Conservation (phyloP, 1,140 invertebrate species). For the Vanessa tameamea region DNA sequence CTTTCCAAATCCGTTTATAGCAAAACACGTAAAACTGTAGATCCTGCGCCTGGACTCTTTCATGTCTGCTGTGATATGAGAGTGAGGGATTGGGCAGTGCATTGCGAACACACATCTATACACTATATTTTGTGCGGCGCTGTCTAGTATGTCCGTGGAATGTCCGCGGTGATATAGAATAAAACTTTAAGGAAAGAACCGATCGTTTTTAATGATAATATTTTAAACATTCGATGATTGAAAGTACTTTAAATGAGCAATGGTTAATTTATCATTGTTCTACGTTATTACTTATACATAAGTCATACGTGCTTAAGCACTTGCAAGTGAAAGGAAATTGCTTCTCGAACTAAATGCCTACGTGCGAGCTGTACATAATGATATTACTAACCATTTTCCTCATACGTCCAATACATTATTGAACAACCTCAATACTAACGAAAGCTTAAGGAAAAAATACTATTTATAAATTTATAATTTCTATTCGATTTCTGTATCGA, state of each 20-base stretch:
- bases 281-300: background rate
- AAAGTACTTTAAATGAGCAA: background rate
- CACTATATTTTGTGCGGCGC: no score
- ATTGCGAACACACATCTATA: no score
- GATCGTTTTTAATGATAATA: background rate
- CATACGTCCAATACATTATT: background rate
- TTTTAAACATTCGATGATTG: background rate
- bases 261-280: background rate
- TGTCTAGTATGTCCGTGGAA: no score
- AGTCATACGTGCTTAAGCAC: background rate
- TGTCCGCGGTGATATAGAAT: background rate
- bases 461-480: no score
- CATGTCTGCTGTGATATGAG: no score
- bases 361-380: background rate
- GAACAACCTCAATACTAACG: no score
- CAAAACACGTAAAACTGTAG: no score
- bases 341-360: background rate
- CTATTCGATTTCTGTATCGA: no score
- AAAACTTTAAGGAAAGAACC: background rate
- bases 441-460: no score
- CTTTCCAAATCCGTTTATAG: no score
- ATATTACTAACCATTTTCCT: background rate
- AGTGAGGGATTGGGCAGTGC: no score
- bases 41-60: no score
- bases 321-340: slow-evolving; percentile 1